Conservation (phyloP, 1,140 invertebrate genomes). For the Eueides isabella region DNA sequence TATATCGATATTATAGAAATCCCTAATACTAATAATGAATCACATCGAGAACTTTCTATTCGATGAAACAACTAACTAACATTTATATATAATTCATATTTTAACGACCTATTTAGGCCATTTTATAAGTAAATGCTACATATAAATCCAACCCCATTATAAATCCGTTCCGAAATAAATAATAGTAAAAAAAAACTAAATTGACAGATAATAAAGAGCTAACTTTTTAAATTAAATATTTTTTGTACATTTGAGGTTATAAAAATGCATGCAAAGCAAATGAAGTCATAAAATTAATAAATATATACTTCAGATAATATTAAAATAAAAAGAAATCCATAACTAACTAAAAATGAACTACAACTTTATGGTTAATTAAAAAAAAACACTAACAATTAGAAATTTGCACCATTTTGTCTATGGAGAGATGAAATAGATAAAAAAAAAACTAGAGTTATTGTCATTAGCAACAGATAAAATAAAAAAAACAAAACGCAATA, state of each 20-base stretch:
- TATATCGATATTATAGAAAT: conserved; percentile 11
- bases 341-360: background rate
- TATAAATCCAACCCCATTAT: background rate
- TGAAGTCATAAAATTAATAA: conserved; percentile 3
- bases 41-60: conserved; percentile 39
- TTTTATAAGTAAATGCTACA: background rate
- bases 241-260: conserved; percentile 27
- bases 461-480: conserved; percentile 18
- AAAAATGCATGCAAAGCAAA: conserved; percentile 16
- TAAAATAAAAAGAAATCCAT: background rate
- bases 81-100: conserved; percentile 25
- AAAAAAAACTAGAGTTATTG: conserved; percentile 22
- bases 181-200: conserved; percentile 26
- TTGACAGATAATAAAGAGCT: conserved; percentile 22
- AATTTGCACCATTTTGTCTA: background rate
- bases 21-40: conserved; percentile 25
- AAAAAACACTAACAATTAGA: background rate
- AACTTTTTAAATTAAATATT: background rate
- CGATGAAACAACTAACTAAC: conserved; percentile 32
- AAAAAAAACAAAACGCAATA: conserved; percentile 15
- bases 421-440: conserved; percentile 11
- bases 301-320: background rate
- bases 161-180: conserved; percentile 1
- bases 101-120: conserved; percentile 4
- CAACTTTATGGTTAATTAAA: background rate